Base-by-base conservation (phyloP, 1,140 invertebrate species). In the Lasaia peninsularis region DNA sequence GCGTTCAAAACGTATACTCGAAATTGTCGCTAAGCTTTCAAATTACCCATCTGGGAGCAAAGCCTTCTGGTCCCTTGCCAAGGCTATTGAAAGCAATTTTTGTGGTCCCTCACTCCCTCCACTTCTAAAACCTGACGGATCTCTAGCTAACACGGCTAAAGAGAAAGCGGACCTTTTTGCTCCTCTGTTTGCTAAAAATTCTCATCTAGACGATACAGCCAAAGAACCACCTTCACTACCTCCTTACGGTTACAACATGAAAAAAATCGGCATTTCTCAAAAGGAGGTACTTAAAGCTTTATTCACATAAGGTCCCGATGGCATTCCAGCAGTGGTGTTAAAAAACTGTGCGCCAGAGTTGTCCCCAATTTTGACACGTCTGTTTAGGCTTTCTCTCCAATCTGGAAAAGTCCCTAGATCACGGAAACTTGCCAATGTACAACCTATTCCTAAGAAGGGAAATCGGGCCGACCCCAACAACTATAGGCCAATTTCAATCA, bases 401-500 rank as follows among this genome's bases (percentile, higher is more conserved):
- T 24, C 14, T 21, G 48, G 14, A 2, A 2, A 10, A 11, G 56
- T 57, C 1, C 31, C 44, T 3, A 34, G 33, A 34, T 10, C 2
- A 10, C 35, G 56, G 56, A 57, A 50, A 16, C 5, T 53, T 48
- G 58, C 58, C 7, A 48, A 44, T 34, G 32, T 58, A 18, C 58
- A 53, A 33, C 37, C 51, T 4, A 14, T 59, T 8, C 37, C 51
- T 5, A 53, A 59, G 31, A 53, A 54, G n/a, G 58, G 55, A 6
- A 34, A n/a, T 14, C 52, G 58, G 9, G 37, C 40, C 1, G 57
- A 57, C 34, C 57, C 58, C 2, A 8, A 40, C 3, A 56, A 65
- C 32, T 65, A 68, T 12, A 20, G 54, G 2, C 48, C 67, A 3
- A 66, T 69, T 9, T 54, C 63, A n/a, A 59, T 69, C 18, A 70